These are phyloP conservation scores for Chaetura pelagica DNA, from an alignment of 2,113 vertebrate genomes.

Conservation along the genomic window DNA sequence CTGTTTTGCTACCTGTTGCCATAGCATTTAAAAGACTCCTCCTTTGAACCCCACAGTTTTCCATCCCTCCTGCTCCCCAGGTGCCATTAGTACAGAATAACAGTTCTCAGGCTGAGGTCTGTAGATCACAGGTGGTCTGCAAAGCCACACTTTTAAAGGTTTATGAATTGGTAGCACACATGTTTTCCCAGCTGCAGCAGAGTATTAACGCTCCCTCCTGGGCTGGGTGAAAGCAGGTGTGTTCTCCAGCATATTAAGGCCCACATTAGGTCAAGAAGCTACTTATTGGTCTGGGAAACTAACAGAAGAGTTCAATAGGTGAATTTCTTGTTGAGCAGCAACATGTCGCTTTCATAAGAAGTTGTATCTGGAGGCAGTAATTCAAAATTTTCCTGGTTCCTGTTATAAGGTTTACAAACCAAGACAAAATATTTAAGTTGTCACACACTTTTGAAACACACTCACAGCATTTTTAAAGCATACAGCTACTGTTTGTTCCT, in stretches of 20 bases:
- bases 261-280: background rate
- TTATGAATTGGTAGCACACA: conserved; percentile 42
- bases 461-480: background rate
- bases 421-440: background rate
- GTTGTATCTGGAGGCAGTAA: background rate
- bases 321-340: background rate
- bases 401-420: background rate
- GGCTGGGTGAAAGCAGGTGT: background rate
- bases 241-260: background rate
- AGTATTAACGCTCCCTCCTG: background rate
- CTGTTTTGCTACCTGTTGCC: conserved; percentile 52
- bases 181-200: background rate
- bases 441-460: background rate
- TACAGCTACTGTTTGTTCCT: background rate
- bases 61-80: conserved; percentile 1
- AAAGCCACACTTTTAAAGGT: conserved; percentile 45
- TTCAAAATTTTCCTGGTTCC: background rate
- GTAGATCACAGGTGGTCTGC: conserved; percentile 22
- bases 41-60: conserved; percentile 8
- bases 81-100: conserved; percentile 53
- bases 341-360: background rate
- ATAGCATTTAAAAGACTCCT: conserved; percentile 50
- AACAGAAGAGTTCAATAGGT: background rate
- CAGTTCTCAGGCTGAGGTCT: conserved; percentile 21
- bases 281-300: background rate